phyloP scores from a whole-genome alignment of 2,113 vertebrate species.

The Pachycephala philippinensis region DNA sequence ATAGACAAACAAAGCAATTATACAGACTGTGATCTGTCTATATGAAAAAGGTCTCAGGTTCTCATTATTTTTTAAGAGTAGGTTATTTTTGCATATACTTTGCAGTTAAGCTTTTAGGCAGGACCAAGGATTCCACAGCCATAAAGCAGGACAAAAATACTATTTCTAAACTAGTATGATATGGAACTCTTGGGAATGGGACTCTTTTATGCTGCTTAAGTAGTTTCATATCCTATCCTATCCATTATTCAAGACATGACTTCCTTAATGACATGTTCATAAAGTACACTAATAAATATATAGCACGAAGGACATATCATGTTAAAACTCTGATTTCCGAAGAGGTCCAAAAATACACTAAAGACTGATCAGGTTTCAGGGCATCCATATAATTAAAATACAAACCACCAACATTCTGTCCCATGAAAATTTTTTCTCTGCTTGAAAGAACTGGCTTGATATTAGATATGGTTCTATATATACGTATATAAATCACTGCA shows the following conservation, averaged over 20 bases:
- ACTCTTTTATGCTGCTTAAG: not conserved
- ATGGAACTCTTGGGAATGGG: not conserved
- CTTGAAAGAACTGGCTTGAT: not conserved
- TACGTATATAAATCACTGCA: not conserved
- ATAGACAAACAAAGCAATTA: not conserved
- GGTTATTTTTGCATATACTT: not conserved
- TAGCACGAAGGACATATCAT: not conserved
- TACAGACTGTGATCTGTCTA: not conserved
- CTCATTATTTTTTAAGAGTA: not conserved
- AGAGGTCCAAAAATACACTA: not conserved
- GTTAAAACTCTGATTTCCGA: not conserved
- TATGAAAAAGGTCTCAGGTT: not conserved
- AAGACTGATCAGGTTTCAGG: not conserved
- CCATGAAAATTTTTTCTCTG: not conserved
- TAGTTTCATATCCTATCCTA: not conserved
- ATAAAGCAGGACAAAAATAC: not conserved
- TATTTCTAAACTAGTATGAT: not conserved
- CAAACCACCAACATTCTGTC: not conserved
- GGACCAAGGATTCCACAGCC: not conserved
- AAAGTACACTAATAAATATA: not conserved
- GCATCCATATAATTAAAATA: not conserved
- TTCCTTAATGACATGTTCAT: not conserved
- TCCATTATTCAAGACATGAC: not conserved
- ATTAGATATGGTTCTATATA: not conserved
- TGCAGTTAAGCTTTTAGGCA: not conserved